Conservation (phyloP, 2,888 invertebrate genomes). For the Drosophila diplacantha region DNA sequence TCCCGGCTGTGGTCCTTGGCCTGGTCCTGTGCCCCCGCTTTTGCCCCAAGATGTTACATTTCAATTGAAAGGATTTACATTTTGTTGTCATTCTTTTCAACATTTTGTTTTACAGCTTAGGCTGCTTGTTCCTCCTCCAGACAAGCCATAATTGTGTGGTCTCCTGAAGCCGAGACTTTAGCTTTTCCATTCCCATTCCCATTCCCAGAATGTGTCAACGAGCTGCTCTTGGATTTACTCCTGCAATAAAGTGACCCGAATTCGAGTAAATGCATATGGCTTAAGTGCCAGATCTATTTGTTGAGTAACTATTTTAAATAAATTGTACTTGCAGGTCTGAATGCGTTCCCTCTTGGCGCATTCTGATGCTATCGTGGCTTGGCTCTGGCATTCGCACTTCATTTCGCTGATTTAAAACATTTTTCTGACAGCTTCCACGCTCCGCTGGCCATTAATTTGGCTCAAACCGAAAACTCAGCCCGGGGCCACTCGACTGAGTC, state of each 20-base stretch:
- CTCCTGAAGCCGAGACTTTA: constrained; percentile 1
- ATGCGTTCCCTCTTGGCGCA: background rate
- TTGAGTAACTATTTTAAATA: background rate
- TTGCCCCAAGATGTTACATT: constrained; percentile 57
- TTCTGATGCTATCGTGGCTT: background rate
- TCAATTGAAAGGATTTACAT: constrained; percentile 73
- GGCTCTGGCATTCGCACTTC: constrained; percentile 17
- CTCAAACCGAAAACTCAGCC: constrained; percentile 14
- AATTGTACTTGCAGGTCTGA: background rate
- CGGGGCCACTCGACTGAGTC: constrained; percentile 20
- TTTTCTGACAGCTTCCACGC: constrained; percentile 29
- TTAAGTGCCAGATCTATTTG: background rate
- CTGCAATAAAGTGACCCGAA: constrained; percentile 1
- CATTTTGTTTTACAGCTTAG: constrained; percentile 63
- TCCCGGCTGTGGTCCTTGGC: too few relatives aligned
- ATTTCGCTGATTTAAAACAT: constrained; percentile 21
- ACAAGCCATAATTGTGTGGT: constrained; percentile 65
- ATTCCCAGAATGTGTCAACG: constrained; percentile 23
- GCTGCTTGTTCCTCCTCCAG: constrained; percentile 37
- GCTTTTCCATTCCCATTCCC: background rate
- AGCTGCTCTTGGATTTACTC: constrained; percentile 9
- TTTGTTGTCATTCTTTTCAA: constrained; percentile 66
- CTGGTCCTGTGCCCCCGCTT: constrained; percentile 22
- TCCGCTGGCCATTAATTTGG: constrained; percentile 32
- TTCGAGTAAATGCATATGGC: background rate